Evolutionary conservation across 2,113 vertebrate genomes (phyloP), one percentile per base, ranked within the genome.

Genomic region (Entomyzon cyanotis): DNA sequence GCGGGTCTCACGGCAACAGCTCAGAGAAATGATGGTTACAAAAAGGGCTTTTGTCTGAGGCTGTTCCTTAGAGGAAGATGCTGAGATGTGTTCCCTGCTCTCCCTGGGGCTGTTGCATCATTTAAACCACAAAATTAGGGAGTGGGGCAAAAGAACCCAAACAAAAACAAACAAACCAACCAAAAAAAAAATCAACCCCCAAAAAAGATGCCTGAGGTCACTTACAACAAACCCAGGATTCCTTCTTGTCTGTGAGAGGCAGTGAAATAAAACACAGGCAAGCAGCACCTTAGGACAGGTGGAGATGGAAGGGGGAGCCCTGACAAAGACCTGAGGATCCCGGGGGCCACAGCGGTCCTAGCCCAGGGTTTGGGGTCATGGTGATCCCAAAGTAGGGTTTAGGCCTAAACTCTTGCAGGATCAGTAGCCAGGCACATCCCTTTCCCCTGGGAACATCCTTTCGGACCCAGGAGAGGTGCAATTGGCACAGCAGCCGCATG

Each of bases 401-500:
- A 18, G 35, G 24, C 44, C 28, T 2, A 0, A 4, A 3, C 8
- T 2, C n/a, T 9, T 14, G 46, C 7, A 3, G 77, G 24, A n/a
- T 4, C 41, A 50, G 25, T 35, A 15, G 21, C 52, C 41, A 6
- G 20, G 6, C 33, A 15, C 47, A 10, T 2, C 60, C 47, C 18
- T 0, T 10, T 21, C 17, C 68, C 50, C 35, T 4, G 10, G 68
- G 35, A 88, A 12, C 56, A 25, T 25, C 56, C n/a, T 49, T 19
- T 46, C 1, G 1, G 33, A 22, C 2, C 35, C 3, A 0, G 18
- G 8, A 33, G 64, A 52, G 41, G 28, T 46, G 28, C 33, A 8
- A 5, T 5, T 4, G 2, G 69, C 5, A 16, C 3, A 1, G 33
- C 28, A 5, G 55, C 65, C 15, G 0, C 8, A 2, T 23, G 46